phyloP scores from a whole-genome alignment of 2,113 vertebrate species.

The Pachypanchax playfairii region DNA sequence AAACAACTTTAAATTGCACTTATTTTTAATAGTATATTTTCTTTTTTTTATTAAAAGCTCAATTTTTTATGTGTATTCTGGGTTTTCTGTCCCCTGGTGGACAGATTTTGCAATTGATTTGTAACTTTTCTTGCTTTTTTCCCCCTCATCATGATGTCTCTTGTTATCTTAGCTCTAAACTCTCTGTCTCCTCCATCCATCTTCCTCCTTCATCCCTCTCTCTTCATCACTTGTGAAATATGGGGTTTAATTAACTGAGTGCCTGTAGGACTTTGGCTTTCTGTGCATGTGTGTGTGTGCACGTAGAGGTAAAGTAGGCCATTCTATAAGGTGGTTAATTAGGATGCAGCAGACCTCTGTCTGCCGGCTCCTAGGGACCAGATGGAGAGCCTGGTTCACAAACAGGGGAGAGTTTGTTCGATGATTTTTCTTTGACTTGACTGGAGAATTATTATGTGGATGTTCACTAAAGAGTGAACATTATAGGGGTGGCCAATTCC shows the following conservation, averaged over 20 bases:
- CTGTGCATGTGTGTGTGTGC: slow-evolving; percentile 40
- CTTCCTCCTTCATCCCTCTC: slow-evolving; percentile 38
- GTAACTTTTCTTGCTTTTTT: slow-evolving; percentile 27
- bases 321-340: slow-evolving; percentile 80
- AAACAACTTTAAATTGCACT: too few species aligned
- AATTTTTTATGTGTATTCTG: not conserved
- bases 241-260: slow-evolving; percentile 72
- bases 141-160: slow-evolving; percentile 45
- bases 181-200: slow-evolving; percentile 1
- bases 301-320: slow-evolving; percentile 72
- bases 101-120: slow-evolving; percentile 29
- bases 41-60: too few species aligned
- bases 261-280: slow-evolving; percentile 66
- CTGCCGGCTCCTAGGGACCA: slow-evolving; percentile 71
- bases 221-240: slow-evolving; percentile 72
- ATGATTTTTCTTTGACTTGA: slow-evolving; percentile 32
- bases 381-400: slow-evolving; percentile 70
- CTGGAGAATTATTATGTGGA: slow-evolving; percentile 8
- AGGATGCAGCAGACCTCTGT: slow-evolving; percentile 75
- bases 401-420: slow-evolving; percentile 59
- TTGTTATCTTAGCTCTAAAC: slow-evolving; percentile 42
- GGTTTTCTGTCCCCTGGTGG: not conserved
- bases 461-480: not conserved
- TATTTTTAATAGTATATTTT: too few species aligned
- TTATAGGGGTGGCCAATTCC: not conserved